Base-by-base conservation (phyloP, 2,797 vertebrate species). In the Chloroceryle inda region DNA sequence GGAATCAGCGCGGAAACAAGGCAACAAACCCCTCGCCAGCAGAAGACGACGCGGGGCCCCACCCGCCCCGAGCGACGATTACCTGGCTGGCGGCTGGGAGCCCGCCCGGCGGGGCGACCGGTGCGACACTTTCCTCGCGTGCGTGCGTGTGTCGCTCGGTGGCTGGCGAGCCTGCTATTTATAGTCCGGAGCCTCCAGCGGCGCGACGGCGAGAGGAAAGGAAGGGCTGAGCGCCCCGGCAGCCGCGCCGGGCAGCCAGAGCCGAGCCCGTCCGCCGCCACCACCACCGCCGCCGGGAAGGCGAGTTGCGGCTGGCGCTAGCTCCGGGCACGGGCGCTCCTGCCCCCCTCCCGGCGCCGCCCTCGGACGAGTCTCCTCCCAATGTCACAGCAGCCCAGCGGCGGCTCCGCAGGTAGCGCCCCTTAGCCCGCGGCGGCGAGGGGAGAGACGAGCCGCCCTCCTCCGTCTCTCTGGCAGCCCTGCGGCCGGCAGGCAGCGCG, bases 131-230 rank as follows among this genome's bases (percentile, higher is more conserved):
- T 80, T 79, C 62, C 69, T 19, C 53, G 24, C 29, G 16, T 45
- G 77, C 29, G 72, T 45, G 75, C 42, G 23, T 12, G 74, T 53
- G 62, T 4, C 38, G 23, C 56, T 11, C 11, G 59, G 76, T 2
- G 71, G 40, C 85, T 35, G 49, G 22, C n/a, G 40, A 72, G 91
- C 95, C 89, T 76, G 97, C 97, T 98, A 98, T 98, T 98, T 98
- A 98, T 98, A 98, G 97, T 88, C 61, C 53, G 21, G 72, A 93
- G 97, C 96, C 92, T 93, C 75, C 80, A 75, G 56, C 79, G 44
- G 45, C 71, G 69, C 58, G 44, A 13, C 83, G 24, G 74, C 69
- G 29, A 56, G 33, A 91, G 77, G 80, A 86, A 85, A 83, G 1
- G 64, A 38, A 44, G 66, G 44, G 58, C 82, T 58, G 81, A 26